phyloP scores from a whole-genome alignment of 1,140 invertebrate genomes.

The Drosophila novamexicana region DNA sequence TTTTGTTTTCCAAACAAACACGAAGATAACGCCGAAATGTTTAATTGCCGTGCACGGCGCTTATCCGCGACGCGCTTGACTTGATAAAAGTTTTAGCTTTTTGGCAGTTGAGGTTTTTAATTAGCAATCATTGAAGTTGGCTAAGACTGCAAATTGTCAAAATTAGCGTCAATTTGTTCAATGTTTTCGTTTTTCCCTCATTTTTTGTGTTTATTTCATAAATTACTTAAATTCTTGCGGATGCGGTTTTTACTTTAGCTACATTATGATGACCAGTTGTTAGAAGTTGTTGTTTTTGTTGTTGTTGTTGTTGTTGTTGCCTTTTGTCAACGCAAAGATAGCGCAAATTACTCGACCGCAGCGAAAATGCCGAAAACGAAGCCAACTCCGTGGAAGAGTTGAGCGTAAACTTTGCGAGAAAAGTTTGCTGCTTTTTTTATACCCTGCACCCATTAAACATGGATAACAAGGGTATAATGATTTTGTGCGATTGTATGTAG shows the following conservation, averaged over 20 bases:
- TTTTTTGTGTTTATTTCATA: conserved; percentile 3
- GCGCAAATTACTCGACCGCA: conserved; percentile 52
- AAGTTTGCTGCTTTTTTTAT: conserved; percentile 11
- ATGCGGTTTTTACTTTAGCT: conserved; percentile 28
- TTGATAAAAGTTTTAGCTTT: conserved; percentile 63
- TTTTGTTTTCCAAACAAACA: conserved; percentile 68
- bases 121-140: conserved; percentile 67
- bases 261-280: conserved; percentile 51
- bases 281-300: conserved; percentile 17
- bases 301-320: conserved; percentile 12
- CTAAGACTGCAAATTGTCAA: background rate
- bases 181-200: conserved; percentile 10
- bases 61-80: conserved; percentile 48
- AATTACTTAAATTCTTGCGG: conserved; percentile 26
- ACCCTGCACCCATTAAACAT: no score
- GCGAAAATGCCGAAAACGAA: conserved; percentile 28
- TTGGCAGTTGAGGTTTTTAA: conserved; percentile 72
- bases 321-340: conserved; percentile 53
- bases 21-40: conserved; percentile 51
- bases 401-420: conserved; percentile 37
- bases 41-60: conserved; percentile 65
- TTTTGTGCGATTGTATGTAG: no score
- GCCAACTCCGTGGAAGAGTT: conserved; percentile 29
- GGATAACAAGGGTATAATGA: no score
- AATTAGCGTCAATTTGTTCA: conserved; percentile 41